Evolutionary conservation across 2,797 vertebrate genomes (phyloP).

Genomic region (Sebastes aleutianus): DNA sequence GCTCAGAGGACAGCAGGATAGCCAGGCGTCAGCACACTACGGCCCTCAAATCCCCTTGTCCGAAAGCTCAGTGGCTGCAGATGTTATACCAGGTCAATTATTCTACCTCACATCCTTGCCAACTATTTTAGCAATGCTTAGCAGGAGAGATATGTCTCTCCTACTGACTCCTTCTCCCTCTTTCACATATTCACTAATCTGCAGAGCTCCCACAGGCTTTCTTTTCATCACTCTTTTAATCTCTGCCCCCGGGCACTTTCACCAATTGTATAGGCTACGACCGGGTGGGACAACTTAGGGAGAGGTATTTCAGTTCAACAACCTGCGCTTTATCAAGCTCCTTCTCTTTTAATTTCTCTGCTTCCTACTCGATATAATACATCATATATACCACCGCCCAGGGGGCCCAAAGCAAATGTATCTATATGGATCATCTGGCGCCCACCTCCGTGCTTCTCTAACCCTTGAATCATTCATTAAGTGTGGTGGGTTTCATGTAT

Average conservation of each 20-base stretch:
- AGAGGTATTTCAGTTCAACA: constrained; percentile 6
- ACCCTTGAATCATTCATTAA: background rate
- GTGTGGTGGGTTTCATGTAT: background rate
- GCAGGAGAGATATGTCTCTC: background rate
- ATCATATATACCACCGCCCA: background rate
- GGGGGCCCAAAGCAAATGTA: background rate
- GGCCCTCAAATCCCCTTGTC: background rate
- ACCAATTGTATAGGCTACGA: background rate
- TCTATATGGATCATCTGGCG: background rate
- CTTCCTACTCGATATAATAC: background rate
- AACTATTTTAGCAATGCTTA: constrained; percentile 1
- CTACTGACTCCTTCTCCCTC: background rate
- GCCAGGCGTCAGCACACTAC: background rate
- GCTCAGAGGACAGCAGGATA: background rate
- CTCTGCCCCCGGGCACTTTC: background rate
- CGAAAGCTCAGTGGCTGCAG: background rate
- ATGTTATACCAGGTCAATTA: background rate
- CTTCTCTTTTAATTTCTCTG: background rate
- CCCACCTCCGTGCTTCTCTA: background rate
- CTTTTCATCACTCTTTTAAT: constrained; percentile 13
- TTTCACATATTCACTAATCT: constrained; percentile 1
- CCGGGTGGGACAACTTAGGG: background rate
- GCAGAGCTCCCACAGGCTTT: background rate
- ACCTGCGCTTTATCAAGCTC: background rate
- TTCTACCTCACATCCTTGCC: background rate